Evolutionary conservation across 2,113 vertebrate species (phyloP).

Genomic region (Excalfactoria chinensis): DNA sequence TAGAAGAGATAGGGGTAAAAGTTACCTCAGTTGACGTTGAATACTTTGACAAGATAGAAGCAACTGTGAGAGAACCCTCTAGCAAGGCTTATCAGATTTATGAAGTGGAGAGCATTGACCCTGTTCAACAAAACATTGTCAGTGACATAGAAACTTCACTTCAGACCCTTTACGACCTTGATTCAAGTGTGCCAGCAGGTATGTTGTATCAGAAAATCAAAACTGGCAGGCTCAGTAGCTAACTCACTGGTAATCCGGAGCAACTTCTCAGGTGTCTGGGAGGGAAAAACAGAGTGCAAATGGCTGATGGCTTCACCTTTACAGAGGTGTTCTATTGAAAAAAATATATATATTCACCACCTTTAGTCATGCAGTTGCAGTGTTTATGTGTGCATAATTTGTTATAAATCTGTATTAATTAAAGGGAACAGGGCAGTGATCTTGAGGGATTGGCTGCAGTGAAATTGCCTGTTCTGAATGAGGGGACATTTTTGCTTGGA

Average conservation of each 20-base stretch:
- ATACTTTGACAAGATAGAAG: conserved; percentile 34
- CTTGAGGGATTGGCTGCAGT: neutral
- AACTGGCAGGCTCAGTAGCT: neutral
- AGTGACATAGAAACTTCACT: conserved; percentile 32
- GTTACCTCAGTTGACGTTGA: conserved; percentile 74
- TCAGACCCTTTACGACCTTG: neutral
- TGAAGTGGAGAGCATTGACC: neutral
- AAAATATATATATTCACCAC: neutral
- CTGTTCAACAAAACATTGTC: conserved; percentile 27
- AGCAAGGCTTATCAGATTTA: conserved; percentile 8
- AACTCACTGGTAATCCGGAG: neutral
- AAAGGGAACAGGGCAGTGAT: neutral
- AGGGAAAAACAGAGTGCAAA: neutral
- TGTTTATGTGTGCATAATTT: neutral
- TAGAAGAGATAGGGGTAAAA: conserved; percentile 76
- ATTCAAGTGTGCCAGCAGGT: conserved; percentile 25
- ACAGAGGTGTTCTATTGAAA: neutral
- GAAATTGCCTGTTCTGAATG: neutral
- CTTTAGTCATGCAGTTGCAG: neutral
- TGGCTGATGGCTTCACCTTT: neutral
- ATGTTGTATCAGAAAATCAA: neutral
- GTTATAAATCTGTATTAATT: neutral
- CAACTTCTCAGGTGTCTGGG: neutral
- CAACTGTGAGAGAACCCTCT: conserved; percentile 47
- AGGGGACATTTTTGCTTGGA: neutral